Evolutionary conservation across 2,888 invertebrate genomes (phyloP).

Genomic region (Podotricha telesiphe): DNA sequence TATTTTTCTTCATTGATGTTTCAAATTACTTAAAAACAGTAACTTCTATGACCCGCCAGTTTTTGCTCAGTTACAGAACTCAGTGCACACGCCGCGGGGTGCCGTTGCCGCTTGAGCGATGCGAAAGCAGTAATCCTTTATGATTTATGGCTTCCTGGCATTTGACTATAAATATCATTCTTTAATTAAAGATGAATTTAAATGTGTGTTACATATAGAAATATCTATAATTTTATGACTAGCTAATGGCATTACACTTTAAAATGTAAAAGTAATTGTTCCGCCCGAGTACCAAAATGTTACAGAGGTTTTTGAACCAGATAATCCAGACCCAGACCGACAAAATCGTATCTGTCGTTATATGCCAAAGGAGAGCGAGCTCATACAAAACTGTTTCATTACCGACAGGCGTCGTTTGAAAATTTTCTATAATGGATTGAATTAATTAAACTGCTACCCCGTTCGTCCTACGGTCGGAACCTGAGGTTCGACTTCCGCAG

Average conservation of each 20-base stretch:
- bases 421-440: too few relatives aligned
- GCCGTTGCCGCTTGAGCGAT: constrained; percentile 14
- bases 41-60: background rate
- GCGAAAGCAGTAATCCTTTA: constrained; percentile 13
- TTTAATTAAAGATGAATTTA: background rate
- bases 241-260: background rate
- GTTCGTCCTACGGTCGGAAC: too few relatives aligned
- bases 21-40: background rate
- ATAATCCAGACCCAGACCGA: too few relatives aligned
- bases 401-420: too few relatives aligned
- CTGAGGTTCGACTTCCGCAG: too few relatives aligned
- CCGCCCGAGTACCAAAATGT: background rate
- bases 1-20: background rate
- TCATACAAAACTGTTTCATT: too few relatives aligned
- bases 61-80: constrained; percentile 9
- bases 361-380: too few relatives aligned
- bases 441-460: too few relatives aligned
- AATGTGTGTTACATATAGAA: background rate
- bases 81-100: background rate
- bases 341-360: too few relatives aligned
- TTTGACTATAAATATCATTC: background rate
- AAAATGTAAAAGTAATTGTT: background rate
- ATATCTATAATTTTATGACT: background rate
- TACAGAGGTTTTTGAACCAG: too few relatives aligned
- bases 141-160: background rate